phyloP scores from a whole-genome alignment of 2,888 invertebrate genomes.

The Chrysolina americana region DNA sequence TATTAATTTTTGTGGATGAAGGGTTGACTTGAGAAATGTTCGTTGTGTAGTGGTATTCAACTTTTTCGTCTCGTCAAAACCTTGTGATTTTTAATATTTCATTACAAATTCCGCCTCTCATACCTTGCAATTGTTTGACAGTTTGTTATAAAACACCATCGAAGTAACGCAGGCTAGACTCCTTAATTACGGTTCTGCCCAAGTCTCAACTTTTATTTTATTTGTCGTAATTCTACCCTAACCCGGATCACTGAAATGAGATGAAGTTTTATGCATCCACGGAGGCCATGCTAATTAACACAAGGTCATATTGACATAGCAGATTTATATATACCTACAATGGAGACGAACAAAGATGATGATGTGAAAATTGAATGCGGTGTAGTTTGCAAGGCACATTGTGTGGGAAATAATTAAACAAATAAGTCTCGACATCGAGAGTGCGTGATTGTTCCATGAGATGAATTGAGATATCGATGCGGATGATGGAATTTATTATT shows the following conservation, averaged over 20 bases:
- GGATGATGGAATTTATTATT: neutral
- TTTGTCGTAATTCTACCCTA: conserved; percentile 19
- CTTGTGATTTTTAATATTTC: neutral
- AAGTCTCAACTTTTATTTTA: neutral
- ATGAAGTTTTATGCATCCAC: conserved; percentile 35
- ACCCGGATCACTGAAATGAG: conserved; percentile 32
- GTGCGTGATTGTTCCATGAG: conserved; percentile 7
- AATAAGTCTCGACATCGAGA: conserved; percentile 31
- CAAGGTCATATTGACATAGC: conserved; percentile 40
- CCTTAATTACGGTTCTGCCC: conserved; percentile 12
- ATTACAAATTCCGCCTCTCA: neutral
- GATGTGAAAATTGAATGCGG: conserved; percentile 32
- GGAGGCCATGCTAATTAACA: conserved; percentile 45
- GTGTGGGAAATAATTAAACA: conserved; percentile 42
- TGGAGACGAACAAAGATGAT: conserved; percentile 33
- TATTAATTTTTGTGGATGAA: no score
- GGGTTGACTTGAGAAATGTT: no score
- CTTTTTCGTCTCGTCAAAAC: neutral
- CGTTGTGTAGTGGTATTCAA: no score
- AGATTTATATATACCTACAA: conserved; percentile 45
- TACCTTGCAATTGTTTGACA: neutral
- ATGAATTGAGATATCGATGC: conserved; percentile 14
- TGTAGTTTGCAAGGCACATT: conserved; percentile 7
- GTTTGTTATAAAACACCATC: neutral
- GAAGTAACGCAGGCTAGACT: neutral